phyloP scores from a whole-genome alignment of 2,888 invertebrate species.

The Polyploca ridens region DNA sequence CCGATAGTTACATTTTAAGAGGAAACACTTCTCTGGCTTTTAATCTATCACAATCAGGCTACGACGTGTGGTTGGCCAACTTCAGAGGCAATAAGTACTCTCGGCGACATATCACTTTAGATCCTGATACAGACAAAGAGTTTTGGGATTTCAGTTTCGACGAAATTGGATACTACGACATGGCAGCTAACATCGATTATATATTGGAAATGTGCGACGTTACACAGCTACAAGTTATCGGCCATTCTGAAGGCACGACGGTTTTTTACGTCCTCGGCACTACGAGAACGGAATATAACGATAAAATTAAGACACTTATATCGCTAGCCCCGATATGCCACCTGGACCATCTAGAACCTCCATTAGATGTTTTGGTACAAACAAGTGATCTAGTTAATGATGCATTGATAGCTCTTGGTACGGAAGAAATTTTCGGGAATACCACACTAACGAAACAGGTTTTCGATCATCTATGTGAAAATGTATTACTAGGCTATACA shows the following conservation, averaged over 20 bases:
- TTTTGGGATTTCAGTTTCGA: slow-evolving; percentile 85
- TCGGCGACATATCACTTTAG: slow-evolving; percentile 67
- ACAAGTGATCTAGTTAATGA: no score
- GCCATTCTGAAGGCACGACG: background rate
- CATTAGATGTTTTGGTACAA: background rate
- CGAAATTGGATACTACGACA: slow-evolving; percentile 87
- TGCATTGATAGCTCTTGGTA: no score
- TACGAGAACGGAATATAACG: slow-evolving; percentile 81
- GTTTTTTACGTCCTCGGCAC: slow-evolving; percentile 75
- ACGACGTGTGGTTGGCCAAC: slow-evolving; percentile 60
- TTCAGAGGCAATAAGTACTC: slow-evolving; percentile 85
- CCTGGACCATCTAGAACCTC: slow-evolving; percentile 30
- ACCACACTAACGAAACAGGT: no score
- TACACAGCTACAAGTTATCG: slow-evolving; percentile 71
- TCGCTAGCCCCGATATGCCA: slow-evolving; percentile 52
- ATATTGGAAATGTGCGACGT: slow-evolving; percentile 66
- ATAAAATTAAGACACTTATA: slow-evolving; percentile 78
- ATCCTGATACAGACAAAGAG: slow-evolving; percentile 47
- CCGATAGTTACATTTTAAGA: slow-evolving; percentile 41
- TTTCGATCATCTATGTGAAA: no score
- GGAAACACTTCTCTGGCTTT: slow-evolving; percentile 37
- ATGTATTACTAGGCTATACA: no score
- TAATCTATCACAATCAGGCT: slow-evolving; percentile 68
- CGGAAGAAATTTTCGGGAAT: no score
- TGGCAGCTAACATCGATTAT: slow-evolving; percentile 83